Evolutionary conservation across 2,113 vertebrate genomes (phyloP), one percentile per base, ranked within the genome.

Genomic region (Indicator indicator): DNA sequence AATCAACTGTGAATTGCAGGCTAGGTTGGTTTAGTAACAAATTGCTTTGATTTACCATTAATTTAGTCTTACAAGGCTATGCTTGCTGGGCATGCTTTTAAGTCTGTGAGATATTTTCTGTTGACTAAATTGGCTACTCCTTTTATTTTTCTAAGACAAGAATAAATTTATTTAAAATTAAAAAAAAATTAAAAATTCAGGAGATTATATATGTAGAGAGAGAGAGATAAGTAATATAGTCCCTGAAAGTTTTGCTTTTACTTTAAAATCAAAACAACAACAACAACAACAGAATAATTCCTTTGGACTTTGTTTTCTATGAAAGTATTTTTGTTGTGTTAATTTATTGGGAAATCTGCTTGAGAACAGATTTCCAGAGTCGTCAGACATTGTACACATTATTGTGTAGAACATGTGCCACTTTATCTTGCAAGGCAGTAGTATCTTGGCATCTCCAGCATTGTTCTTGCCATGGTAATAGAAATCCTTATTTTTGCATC

Each of bases 81-180:
- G 98, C 97, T 98, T 97, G 96, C 97, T 97, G 97, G 97, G 95
- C 97, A 97, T 97, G 98, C 97, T 97, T 97, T 96, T 97, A 95
- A 96, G 97, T 97, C 97, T 97, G 97, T 97, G 97, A 97, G 97
- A 97, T 97, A 54, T 76, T 92, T 97, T 97, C 91, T 40, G 58
- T 96, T 97, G 82, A 94, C 79, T 94, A 96, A 97, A 96, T 96
- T 95, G 97, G 96, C 95, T 96, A 73, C 95, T 97, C 71, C 2
- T 97, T 97, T 97, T 97, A 97, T 96, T 98, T 98, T 97, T 97
- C 96, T 98, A 98, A 98, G 95, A 96, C 60, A 54, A 92, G 85
- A 97, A 87, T 94, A 97, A 96, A 96, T 97, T 96, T 98, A 97
- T 97, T 98, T 26, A 88, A 97, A 97, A 62, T 73, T 96, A 64